Conservation (phyloP, 2,888 invertebrate genomes). For the Trichopoda pennipes region DNA sequence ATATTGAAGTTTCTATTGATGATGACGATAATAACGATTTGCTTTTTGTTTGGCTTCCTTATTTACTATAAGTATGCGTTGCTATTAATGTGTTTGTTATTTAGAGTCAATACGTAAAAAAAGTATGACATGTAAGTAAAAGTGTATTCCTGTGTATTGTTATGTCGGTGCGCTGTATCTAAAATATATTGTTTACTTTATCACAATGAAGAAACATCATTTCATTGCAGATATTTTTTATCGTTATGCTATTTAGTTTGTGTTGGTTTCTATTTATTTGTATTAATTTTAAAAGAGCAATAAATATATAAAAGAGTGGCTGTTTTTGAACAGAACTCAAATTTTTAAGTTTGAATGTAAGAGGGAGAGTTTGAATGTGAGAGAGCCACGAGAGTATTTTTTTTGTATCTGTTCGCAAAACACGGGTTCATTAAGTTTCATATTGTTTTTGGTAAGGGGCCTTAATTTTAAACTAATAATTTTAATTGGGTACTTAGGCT, state of each 20-base stretch:
- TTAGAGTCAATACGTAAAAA: neutral
- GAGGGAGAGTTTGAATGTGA: neutral
- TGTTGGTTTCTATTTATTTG: constrained; percentile 36
- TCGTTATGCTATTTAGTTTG: constrained; percentile 31
- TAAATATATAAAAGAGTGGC: constrained; percentile 33
- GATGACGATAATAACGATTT: constrained; percentile 51
- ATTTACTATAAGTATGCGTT: constrained; percentile 49
- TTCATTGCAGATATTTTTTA: constrained; percentile 54
- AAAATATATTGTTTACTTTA: constrained; percentile 64
- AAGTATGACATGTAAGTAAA: constrained; percentile 34
- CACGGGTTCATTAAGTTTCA: neutral
- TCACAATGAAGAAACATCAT: constrained; percentile 63
- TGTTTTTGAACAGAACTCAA: neutral
- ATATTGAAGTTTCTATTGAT: constrained; percentile 51
- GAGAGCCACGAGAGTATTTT: constrained; percentile 1
- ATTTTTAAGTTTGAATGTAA: neutral
- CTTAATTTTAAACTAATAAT: neutral
- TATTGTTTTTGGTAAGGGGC: neutral
- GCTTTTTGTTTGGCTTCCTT: constrained; percentile 67
- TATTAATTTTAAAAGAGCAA: constrained; percentile 27
- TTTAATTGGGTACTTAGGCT: neutral
- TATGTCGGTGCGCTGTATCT: constrained; percentile 45
- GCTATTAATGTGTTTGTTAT: constrained; percentile 53
- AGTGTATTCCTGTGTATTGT: constrained; percentile 16
- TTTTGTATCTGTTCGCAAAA: neutral